phyloP scores from a whole-genome alignment of 1,140 invertebrate species.

The Trichonephila inaurata region DNA sequence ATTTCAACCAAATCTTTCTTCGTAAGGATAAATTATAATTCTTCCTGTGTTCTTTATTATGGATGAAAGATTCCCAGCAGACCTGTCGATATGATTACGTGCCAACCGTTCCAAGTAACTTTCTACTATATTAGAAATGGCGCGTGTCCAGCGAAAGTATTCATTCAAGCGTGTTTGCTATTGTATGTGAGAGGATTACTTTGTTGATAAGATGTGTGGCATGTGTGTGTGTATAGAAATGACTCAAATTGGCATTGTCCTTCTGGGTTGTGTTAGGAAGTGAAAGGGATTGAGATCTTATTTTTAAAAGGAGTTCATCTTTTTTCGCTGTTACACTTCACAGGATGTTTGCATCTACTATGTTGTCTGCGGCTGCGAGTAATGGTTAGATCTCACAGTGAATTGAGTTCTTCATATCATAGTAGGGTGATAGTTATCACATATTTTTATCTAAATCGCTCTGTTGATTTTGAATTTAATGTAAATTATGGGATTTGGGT shows the following conservation, averaged over 20 bases:
- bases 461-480: background rate
- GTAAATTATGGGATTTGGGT: background rate
- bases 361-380: background rate
- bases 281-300: background rate
- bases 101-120: background rate
- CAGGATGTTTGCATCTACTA: background rate
- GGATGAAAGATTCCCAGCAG: background rate
- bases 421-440: background rate
- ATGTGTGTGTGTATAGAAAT: conserved; percentile 31
- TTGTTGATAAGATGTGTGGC: conserved; percentile 1
- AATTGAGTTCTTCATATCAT: background rate
- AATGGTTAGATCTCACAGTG: background rate
- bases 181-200: conserved; percentile 5
- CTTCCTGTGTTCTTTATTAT: background rate
- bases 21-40: background rate
- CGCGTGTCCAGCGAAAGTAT: conserved; percentile 20
- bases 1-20: background rate
- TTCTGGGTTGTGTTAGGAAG: background rate
- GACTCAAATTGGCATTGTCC: conserved; percentile 27
- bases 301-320: background rate
- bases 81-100: background rate
- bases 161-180: conserved; percentile 2
- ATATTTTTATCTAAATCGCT: background rate
- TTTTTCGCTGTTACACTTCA: background rate
- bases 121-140: background rate